phyloP scores from a whole-genome alignment of 1,140 invertebrate species.

The Danaus melanippus region DNA sequence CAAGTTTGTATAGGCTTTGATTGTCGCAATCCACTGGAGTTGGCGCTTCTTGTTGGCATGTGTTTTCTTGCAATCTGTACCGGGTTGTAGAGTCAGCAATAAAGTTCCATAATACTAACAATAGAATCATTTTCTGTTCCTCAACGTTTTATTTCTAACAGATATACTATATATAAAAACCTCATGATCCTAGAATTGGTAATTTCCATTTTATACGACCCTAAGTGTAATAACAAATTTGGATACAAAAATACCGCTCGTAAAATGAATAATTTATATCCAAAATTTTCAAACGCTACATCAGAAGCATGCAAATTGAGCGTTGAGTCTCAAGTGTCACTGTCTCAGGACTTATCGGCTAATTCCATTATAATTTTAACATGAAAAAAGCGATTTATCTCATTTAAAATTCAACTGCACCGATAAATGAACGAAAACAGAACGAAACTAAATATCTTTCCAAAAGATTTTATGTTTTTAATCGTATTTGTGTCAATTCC shows the following conservation, averaged over 20 bases:
- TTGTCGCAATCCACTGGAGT: conserved; percentile 10
- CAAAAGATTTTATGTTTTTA: not conserved
- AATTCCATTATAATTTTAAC: conserved; percentile 2
- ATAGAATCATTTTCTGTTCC: too few relatives aligned
- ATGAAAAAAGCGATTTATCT: not conserved
- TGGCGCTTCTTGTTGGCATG: conserved; percentile 10
- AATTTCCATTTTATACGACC: too few relatives aligned
- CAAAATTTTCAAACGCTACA: conserved; percentile 5
- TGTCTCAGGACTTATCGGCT: not conserved
- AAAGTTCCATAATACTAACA: too few relatives aligned
- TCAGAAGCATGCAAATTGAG: conserved; percentile 5
- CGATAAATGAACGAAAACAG: too few relatives aligned
- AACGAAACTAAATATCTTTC: not conserved
- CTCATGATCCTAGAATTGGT: too few relatives aligned
- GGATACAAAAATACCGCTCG: not conserved
- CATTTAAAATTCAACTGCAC: not conserved
- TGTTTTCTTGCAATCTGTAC: not conserved
- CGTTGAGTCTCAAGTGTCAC: conserved; percentile 3
- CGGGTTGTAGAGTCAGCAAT: too few relatives aligned
- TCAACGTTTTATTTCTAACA: too few relatives aligned
- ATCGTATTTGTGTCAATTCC: not conserved
- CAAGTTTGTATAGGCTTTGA: conserved; percentile 9
- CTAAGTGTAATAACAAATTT: too few relatives aligned
- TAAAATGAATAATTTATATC: conserved; percentile 9
- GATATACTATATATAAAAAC: too few relatives aligned